These are phyloP conservation scores for Clitarchus hookeri DNA, from an alignment of 2,888 invertebrate species.

Conservation along the genomic window DNA sequence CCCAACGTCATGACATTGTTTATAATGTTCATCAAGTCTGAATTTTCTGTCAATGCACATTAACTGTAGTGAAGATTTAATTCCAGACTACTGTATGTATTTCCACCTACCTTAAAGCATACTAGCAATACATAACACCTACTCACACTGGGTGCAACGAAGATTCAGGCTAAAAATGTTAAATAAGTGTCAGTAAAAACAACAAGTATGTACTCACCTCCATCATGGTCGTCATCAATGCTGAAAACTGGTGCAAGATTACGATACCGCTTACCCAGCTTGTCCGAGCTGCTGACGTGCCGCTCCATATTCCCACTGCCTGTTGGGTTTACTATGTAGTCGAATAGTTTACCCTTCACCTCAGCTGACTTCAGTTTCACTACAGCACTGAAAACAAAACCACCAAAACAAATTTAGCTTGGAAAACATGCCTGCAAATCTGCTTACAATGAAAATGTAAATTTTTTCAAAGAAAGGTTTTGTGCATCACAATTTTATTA, in stretches of 20 bases:
- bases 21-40: too few relatives aligned
- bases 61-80: too few relatives aligned
- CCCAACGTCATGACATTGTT: too few relatives aligned
- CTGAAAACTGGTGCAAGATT: constrained; percentile 93
- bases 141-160: too few relatives aligned
- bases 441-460: not conserved
- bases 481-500: too few relatives aligned
- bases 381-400: constrained; percentile 61
- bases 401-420: not conserved
- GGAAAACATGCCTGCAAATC: constrained; percentile 19
- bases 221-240: constrained; percentile 85
- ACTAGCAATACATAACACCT: too few relatives aligned
- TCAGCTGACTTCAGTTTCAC: constrained; percentile 91
- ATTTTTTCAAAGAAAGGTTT: not conserved
- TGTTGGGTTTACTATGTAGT: constrained; percentile 90
- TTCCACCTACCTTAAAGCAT: too few relatives aligned
- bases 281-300: constrained; percentile 83
- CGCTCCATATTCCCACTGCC: constrained; percentile 62
- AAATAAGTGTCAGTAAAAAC: constrained; percentile 21
- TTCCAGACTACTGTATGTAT: too few relatives aligned
- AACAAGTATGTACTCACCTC: constrained; percentile 51
- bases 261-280: constrained; percentile 84
- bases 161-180: too few relatives aligned
- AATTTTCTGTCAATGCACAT: too few relatives aligned
- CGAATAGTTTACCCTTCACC: constrained; percentile 88